Evolutionary conservation across 2,888 invertebrate genomes (phyloP).

Genomic region (Drosophila flavopinicola): DNA sequence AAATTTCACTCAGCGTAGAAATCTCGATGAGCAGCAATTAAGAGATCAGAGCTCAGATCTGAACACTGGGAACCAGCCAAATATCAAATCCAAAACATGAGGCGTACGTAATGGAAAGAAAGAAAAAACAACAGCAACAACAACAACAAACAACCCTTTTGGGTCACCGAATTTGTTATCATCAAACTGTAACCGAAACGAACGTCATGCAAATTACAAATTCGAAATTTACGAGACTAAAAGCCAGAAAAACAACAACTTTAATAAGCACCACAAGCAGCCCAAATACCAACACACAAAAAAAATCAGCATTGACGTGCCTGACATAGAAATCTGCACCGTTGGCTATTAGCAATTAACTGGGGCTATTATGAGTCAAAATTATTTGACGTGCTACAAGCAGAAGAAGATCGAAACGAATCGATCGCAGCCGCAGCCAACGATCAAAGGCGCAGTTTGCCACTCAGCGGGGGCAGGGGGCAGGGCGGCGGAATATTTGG

Average conservation of each 20-base stretch:
- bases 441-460: constrained; percentile 51
- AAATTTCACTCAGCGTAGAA: constrained; percentile 54
- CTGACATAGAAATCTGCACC: constrained; percentile 80
- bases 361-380: constrained; percentile 76
- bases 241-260: constrained; percentile 38
- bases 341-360: constrained; percentile 80
- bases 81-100: constrained; percentile 53
- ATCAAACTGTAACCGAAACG: constrained; percentile 77
- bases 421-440: constrained; percentile 62
- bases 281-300: constrained; percentile 1
- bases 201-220: constrained; percentile 75
- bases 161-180: constrained; percentile 77
- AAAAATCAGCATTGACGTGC: constrained; percentile 59
- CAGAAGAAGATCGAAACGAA: constrained; percentile 80
- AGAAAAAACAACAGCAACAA: too few species aligned
- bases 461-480: constrained; percentile 3
- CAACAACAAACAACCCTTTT: too few species aligned
- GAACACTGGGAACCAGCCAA: constrained; percentile 50
- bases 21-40: constrained; percentile 50
- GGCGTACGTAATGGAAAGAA: constrained; percentile 59
- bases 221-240: constrained; percentile 56
- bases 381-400: constrained; percentile 77
- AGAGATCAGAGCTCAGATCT: constrained; percentile 45
- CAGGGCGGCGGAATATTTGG: constrained; percentile 25
- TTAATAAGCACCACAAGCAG: constrained; percentile 59